Evolutionary conservation across 2,797 vertebrate species (phyloP).

Genomic region (Pseudocheirus occidentalis): DNA sequence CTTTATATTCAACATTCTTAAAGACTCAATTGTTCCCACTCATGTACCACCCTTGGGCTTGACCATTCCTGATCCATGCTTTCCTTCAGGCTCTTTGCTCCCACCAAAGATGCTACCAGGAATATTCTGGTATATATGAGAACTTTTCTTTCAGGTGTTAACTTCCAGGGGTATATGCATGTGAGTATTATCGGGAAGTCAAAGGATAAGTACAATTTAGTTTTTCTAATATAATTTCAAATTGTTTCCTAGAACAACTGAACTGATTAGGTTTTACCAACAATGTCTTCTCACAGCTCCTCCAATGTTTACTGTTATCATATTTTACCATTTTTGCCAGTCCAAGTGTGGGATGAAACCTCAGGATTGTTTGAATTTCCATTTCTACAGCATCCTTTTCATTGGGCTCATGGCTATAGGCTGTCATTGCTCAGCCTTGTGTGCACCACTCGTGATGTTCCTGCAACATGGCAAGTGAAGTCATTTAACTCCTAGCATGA

Average conservation of each 20-base stretch:
- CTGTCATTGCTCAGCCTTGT: neutral
- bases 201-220: neutral
- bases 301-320: neutral
- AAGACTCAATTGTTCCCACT: neutral
- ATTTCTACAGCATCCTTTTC: neutral
- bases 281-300: neutral
- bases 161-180: neutral
- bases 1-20: neutral
- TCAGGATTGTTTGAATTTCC: neutral
- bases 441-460: neutral
- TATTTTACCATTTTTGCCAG: neutral
- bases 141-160: neutral
- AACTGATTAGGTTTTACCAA: neutral
- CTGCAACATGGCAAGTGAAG: slow-evolving; percentile 21
- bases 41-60: neutral
- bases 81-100: neutral
- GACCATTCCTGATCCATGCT: neutral
- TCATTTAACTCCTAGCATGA: slow-evolving; percentile 39
- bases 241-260: neutral
- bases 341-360: neutral
- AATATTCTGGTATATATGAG: neutral
- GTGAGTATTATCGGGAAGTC: neutral
- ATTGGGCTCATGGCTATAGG: neutral
- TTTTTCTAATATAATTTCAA: neutral
- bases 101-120: neutral